Base-by-base conservation (phyloP, 2,888 invertebrate genomes). In the Zootermopsis nevadensis region DNA sequence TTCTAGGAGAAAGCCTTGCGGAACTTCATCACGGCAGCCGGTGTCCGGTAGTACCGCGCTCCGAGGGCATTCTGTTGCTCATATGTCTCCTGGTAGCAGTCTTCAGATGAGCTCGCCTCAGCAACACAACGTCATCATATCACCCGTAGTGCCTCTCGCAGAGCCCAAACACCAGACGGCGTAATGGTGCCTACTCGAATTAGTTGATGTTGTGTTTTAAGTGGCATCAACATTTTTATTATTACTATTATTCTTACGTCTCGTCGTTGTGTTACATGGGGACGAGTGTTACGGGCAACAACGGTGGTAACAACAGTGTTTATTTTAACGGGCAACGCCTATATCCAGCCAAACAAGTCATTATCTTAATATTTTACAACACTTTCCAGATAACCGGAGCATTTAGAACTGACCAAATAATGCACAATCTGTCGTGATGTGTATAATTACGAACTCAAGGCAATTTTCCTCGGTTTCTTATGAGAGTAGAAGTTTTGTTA, bases 1-100 rank as follows among this genome's bases (percentile, higher is more conserved):
- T 89, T 89, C 87, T 89, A 92, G 92, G 92, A 90, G 92, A 92
- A 90, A 92, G 92, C 89, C 91, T 92, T 89, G 92, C 92, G 79
- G 92, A 92, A 88, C 87, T 92, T 86, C 92, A 92, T 88, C 92
- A 91, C 86, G 91, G 90, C 12, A 83, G 83, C 76, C 69, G 81
- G 48, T 67, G 80, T 22, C 77, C 77, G 22, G 82, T 33, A 38
- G 67, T 38, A 33, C 30, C 66, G 60, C 66, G 67, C 33, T 53
- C 82, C 27, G 38, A 15, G 35, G 66, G 4, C 77, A 30, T 19
- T 38, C 10, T 77, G 24, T 19, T 77, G 53, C 24, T 77, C 10
- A 19, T 80, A 31, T 80, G 80, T n/a, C 80, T 83, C n/a, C 15
- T 80, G 22, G 80, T 77, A 19, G 35, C 74, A 27, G 38, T 55